These are phyloP conservation scores for Channa argus DNA, from an alignment of 2,113 vertebrate species.

Conservation along the genomic window DNA sequence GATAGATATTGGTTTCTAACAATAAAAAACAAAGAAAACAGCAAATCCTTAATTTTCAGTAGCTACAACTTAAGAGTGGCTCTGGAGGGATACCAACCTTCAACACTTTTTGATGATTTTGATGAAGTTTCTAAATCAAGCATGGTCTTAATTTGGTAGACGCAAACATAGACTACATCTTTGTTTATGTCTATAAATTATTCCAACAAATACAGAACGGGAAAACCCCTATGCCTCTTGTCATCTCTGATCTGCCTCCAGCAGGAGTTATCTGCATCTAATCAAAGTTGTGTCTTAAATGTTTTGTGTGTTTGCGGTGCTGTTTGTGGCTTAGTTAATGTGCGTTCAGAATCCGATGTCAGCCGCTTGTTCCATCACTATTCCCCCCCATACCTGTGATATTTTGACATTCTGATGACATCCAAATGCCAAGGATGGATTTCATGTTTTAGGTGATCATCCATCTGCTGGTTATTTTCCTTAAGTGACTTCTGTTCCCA, in stretches of 20 bases:
- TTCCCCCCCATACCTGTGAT: background rate
- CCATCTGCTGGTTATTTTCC: conserved; percentile 17
- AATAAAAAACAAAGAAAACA: too few relatives aligned
- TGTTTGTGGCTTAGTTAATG: conserved; percentile 22
- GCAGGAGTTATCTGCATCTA: conserved; percentile 38
- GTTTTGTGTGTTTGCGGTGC: background rate
- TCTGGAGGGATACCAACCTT: background rate
- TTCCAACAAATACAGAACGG: conserved; percentile 33
- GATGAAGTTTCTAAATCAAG: conserved; percentile 26
- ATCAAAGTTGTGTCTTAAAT: conserved; percentile 10
- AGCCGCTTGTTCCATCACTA: background rate
- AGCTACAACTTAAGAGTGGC: too few relatives aligned
- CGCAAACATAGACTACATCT: conserved; percentile 40
- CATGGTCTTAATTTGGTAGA: conserved; percentile 29
- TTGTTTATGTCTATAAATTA: conserved; percentile 52
- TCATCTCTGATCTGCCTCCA: conserved; percentile 43
- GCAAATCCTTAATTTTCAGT: too few relatives aligned
- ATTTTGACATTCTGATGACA: background rate
- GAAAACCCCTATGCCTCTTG: conserved; percentile 19
- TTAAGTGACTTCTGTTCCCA: conserved; percentile 23
- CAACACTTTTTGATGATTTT: conserved; percentile 13
- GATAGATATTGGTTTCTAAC: too few relatives aligned
- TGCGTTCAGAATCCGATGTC: conserved; percentile 12
- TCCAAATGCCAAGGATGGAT: conserved; percentile 23
- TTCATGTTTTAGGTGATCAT: conserved; percentile 32